Percentiles rank a stretch among this genome's conserved stretches.
phyloP scores from a whole-genome alignment of 2,113 vertebrate genomes.

The Cryptomyrus ogoouensis region DNA sequence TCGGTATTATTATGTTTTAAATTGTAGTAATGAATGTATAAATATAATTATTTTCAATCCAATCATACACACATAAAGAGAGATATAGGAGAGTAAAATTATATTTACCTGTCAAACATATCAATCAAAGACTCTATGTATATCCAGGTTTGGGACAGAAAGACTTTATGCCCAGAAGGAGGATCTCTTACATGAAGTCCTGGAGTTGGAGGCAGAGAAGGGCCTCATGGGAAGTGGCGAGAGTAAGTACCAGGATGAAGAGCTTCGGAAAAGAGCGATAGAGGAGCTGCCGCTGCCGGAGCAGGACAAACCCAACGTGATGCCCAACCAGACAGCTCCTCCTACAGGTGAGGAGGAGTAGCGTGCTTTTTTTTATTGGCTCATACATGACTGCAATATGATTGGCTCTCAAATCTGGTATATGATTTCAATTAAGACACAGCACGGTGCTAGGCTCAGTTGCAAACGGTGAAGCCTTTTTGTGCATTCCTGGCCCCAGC shows the following conservation, averaged over 20 bases:
- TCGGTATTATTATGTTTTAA: background rate
- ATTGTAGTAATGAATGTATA: background rate
- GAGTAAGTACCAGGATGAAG: slow-evolving; percentile 57
- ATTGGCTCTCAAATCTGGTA: background rate
- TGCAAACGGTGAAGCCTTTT: background rate
- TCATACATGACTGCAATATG: background rate
- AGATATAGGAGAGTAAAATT: background rate
- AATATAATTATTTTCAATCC: background rate
- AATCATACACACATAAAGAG: background rate
- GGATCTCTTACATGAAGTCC: slow-evolving; percentile 65
- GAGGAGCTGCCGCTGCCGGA: slow-evolving; percentile 54
- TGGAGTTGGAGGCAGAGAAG: slow-evolving; percentile 66
- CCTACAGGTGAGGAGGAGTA: slow-evolving; percentile 30
- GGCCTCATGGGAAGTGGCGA: slow-evolving; percentile 49
- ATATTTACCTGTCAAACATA: background rate
- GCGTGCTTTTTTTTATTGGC: background rate
- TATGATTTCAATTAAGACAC: background rate
- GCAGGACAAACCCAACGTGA: slow-evolving; percentile 55
- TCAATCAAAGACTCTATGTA: background rate
- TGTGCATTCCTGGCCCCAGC: background rate
- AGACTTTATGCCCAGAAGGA: slow-evolving; percentile 66
- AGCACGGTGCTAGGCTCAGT: background rate
- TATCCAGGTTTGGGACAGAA: slow-evolving; percentile 62
- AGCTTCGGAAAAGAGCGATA: slow-evolving; percentile 48
- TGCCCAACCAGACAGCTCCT: slow-evolving; percentile 36